Evolutionary conservation across 2,888 invertebrate genomes (phyloP).

Genomic region (Aleiodes alternator): DNA sequence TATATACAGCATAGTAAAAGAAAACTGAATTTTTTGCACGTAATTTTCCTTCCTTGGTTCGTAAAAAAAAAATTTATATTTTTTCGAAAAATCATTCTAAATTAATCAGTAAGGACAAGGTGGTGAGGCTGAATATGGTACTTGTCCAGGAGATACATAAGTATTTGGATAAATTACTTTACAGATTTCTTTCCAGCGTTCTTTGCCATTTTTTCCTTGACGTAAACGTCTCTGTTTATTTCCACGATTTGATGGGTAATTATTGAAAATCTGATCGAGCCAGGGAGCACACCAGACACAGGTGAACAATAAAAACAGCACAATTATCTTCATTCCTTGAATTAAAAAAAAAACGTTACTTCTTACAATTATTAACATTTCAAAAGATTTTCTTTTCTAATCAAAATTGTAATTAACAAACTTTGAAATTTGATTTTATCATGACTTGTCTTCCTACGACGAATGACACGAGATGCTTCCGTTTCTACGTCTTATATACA

Average conservation of each 20-base stretch:
- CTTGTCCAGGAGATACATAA: conserved; percentile 78
- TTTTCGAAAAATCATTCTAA: conserved; percentile 33
- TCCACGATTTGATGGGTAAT: conserved; percentile 38
- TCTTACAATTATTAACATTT: neutral
- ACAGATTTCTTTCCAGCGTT: conserved; percentile 84
- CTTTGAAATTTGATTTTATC: neutral
- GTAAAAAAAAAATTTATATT: conserved; percentile 48
- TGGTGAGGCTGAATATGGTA: conserved; percentile 79
- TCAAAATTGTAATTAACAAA: neutral
- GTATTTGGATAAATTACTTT: conserved; percentile 80
- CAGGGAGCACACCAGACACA: conserved; percentile 64
- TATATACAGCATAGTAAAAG: conserved; percentile 28
- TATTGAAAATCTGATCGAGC: conserved; percentile 60
- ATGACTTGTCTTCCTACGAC: neutral
- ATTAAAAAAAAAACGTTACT: neutral
- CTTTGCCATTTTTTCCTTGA: conserved; percentile 73
- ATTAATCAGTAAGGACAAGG: conserved; percentile 79
- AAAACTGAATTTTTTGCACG: conserved; percentile 36
- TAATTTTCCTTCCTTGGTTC: conserved; percentile 47
- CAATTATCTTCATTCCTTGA: conserved; percentile 57
- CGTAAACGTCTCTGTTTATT: conserved; percentile 55
- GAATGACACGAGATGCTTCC: conserved; percentile 7
- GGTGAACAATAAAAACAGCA: conserved; percentile 59
- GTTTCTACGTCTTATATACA: conserved; percentile 18
- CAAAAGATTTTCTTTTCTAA: neutral